phyloP scores from a whole-genome alignment of 1,140 invertebrate species.

The Drosophila nikananu region DNA sequence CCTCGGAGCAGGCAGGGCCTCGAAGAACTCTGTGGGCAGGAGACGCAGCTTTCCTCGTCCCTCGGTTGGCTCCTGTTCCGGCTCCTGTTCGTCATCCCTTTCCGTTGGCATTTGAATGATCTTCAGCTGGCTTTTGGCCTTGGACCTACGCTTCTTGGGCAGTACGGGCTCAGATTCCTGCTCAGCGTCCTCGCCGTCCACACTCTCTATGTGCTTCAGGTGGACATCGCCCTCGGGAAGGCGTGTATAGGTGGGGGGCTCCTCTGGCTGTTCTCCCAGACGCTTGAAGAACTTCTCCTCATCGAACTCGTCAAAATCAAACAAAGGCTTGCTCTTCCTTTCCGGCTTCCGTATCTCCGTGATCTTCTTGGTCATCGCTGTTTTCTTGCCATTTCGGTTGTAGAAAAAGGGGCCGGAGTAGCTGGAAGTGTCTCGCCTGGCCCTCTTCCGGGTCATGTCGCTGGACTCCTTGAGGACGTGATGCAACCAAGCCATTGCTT shows the following conservation, averaged over 20 bases:
- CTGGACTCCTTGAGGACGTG: slow-evolving; percentile 58
- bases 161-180: slow-evolving; percentile 39
- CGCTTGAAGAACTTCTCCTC: slow-evolving; percentile 83
- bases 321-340: slow-evolving; percentile 61
- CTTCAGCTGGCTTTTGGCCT: slow-evolving; percentile 43
- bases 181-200: slow-evolving; percentile 71
- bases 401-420: slow-evolving; percentile 72
- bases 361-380: slow-evolving; percentile 74
- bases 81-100: slow-evolving; percentile 14
- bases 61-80: slow-evolving; percentile 42
- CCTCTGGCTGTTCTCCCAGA: slow-evolving; percentile 61
- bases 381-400: slow-evolving; percentile 62
- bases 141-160: slow-evolving; percentile 35
- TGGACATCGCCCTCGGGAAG: slow-evolving; percentile 80
- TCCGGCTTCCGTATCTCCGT: slow-evolving; percentile 79
- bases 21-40: slow-evolving; percentile 76
- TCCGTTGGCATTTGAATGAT: slow-evolving; percentile 53
- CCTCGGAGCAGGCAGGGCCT: slow-evolving; percentile 57
- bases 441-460: slow-evolving; percentile 43
- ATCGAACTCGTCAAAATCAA: slow-evolving; percentile 73
- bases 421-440: slow-evolving; percentile 41
- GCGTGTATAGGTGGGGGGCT: slow-evolving; percentile 60
- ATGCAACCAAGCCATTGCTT: slow-evolving; percentile 59
- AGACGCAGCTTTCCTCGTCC: slow-evolving; percentile 38
- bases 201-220: slow-evolving; percentile 63